Evolutionary conservation across 2,113 vertebrate genomes (phyloP).

Genomic region (Hucho hucho): DNA sequence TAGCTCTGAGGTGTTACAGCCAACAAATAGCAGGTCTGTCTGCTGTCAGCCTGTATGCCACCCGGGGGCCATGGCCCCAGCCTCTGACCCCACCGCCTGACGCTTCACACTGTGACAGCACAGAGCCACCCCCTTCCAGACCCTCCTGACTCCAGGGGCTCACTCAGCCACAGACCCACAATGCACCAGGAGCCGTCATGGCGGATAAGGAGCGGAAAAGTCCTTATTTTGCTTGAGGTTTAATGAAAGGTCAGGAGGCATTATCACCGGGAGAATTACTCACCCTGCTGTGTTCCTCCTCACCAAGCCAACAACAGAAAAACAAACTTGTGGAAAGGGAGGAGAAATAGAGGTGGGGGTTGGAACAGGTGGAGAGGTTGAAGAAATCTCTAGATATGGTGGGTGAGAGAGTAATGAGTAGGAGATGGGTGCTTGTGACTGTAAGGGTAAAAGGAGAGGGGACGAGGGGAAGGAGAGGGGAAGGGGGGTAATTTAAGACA

Average conservation of each 20-base stretch:
- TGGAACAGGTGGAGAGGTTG: conserved; percentile 60
- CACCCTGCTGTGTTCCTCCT: conserved; percentile 50
- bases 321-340: conserved; percentile 27
- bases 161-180: conserved; percentile 29
- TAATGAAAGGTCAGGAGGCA: conserved; percentile 64
- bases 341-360: conserved; percentile 23
- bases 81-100: conserved; percentile 32
- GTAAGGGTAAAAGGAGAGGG: conserved; percentile 60
- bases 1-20: conserved; percentile 63
- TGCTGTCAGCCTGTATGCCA: conserved; percentile 64
- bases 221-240: conserved; percentile 57
- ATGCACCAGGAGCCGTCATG: conserved; percentile 50
- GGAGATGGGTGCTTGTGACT: conserved; percentile 19
- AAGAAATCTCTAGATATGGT: conserved; percentile 47
- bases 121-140: not conserved
- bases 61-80: conserved; percentile 48
- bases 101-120: conserved; percentile 57
- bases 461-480: conserved; percentile 40
- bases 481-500: conserved; percentile 33
- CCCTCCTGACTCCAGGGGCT: conserved; percentile 18
- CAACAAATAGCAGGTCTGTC: conserved; percentile 72
- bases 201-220: conserved; percentile 59
- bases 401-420: conserved; percentile 62
- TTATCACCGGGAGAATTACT: conserved; percentile 69
- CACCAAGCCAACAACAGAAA: conserved; percentile 40